Conservation (phyloP, 2,113 vertebrate genomes). For the Sylvia atricapilla region DNA sequence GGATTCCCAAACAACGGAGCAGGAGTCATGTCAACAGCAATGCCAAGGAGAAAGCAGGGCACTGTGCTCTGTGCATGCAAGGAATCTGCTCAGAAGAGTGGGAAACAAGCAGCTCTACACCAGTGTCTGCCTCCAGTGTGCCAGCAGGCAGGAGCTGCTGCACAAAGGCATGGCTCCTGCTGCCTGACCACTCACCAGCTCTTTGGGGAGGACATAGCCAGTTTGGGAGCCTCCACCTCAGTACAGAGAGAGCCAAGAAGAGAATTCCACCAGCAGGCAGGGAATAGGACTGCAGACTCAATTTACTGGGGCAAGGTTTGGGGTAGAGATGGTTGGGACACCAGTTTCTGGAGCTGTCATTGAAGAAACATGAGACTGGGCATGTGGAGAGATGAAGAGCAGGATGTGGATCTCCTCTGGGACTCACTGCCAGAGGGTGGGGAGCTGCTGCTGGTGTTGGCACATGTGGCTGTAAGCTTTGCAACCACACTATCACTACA, state of each 20-base stretch:
- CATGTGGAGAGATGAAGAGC: not conserved
- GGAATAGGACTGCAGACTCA: not conserved
- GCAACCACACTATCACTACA: not conserved
- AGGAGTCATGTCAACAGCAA: not conserved
- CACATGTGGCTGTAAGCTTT: rapidly evolving
- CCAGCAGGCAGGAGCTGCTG: not conserved
- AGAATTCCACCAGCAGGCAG: rapidly evolving
- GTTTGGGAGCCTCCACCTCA: not conserved
- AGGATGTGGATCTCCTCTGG: not conserved
- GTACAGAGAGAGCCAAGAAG: not conserved
- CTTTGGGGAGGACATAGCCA: not conserved
- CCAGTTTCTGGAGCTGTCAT: not conserved
- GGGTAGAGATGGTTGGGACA: not conserved
- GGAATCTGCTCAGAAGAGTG: not conserved
- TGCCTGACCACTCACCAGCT: not conserved
- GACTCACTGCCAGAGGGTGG: not conserved
- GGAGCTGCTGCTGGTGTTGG: rapidly evolving
- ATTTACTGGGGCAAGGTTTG: not conserved
- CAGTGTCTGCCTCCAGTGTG: rapidly evolving
- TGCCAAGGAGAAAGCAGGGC: not conserved
- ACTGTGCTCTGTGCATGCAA: rapidly evolving
- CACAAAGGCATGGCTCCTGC: rapidly evolving
- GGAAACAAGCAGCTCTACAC: not conserved
- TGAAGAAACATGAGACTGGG: not conserved
- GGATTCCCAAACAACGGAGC: not conserved